Base-by-base conservation (phyloP, 1,140 invertebrate species). In the Eriocheir sinensis region DNA sequence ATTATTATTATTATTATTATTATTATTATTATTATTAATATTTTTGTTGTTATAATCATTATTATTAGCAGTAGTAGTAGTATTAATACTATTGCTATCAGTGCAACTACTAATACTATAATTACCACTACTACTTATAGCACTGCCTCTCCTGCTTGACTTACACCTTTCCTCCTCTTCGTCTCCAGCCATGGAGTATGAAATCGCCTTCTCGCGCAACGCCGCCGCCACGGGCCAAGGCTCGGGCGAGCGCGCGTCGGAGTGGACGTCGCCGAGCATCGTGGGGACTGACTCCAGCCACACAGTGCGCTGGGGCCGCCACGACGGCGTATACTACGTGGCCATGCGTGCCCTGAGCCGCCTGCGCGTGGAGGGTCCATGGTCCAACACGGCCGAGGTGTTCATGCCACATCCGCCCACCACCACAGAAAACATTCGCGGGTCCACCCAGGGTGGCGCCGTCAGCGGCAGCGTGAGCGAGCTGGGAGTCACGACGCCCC, bases 331-430 rank as follows among this genome's bases (percentile, higher is more conserved):
- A 32, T 96, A 96, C 41, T 97, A 97, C 95, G 97, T 98, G 95
- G 97, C 97, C 44, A 96, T 98, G 3, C 96, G 97, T 44, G 97
- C 97, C 2, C 97, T 97, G 83, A 97, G 97, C 89, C 95, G 96
- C 30, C 92, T 90, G 32, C 96, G 96, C 17, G 96, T 97, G 38
- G 96, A 96, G 4, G 97, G 97, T 0, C 97, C 97, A 3, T 96
- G 97, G 48, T 98, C 97, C 0, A 98, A 98, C 96, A 97, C 97
- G 95, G 97, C 97, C 8, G 96, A 97, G 44, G 96, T 97, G 36
- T 96, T 97, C 36, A 97, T 97, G 27, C 97, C 97, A 15, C 95
- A 96, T 44, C 95, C 95, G 15, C 93, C 96, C 32, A 96, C 95
- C 32, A 96, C 96, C 32, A 93, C 95, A 15, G 92, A 94, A 72